Evolutionary conservation across 2,113 vertebrate genomes (phyloP).

Genomic region (Barnardius zonarius): DNA sequence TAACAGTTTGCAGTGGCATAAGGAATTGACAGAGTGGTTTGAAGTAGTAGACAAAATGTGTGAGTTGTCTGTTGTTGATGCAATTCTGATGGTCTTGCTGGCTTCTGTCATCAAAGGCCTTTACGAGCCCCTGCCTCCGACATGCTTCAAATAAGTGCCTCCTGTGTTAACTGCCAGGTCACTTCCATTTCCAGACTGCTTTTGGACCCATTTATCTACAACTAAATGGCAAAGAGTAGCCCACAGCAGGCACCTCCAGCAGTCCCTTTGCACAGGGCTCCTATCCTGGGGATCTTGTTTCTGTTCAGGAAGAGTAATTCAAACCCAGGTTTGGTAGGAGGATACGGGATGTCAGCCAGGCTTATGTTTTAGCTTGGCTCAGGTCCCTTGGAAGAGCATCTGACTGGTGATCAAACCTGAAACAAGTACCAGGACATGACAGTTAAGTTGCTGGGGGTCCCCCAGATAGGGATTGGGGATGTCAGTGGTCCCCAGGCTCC

Average conservation of each 20-base stretch:
- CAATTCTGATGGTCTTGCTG: not conserved
- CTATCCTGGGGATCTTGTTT: not conserved
- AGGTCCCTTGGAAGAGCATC: not conserved
- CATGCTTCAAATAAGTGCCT: not conserved
- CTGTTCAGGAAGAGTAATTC: not conserved
- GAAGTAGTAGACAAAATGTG: not conserved
- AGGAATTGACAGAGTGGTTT: not conserved
- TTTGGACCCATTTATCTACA: not conserved
- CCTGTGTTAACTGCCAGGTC: not conserved
- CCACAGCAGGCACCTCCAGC: not conserved
- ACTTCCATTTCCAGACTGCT: not conserved
- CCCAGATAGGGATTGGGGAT: fast-evolving
- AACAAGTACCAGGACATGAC: not conserved
- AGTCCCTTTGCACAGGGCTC: not conserved
- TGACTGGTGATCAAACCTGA: not conserved
- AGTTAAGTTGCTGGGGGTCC: not conserved
- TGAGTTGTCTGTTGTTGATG: not conserved
- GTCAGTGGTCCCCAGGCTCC: not conserved
- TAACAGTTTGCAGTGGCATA: not conserved
- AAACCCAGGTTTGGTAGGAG: not conserved
- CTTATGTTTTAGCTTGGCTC: not conserved
- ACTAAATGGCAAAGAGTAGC: not conserved
- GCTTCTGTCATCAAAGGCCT: not conserved
- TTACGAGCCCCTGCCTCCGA: not conserved
- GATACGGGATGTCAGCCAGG: not conserved